Evolutionary conservation across 23 tunicate genomes (phyloP).

Genomic region (Styela clava): DNA sequence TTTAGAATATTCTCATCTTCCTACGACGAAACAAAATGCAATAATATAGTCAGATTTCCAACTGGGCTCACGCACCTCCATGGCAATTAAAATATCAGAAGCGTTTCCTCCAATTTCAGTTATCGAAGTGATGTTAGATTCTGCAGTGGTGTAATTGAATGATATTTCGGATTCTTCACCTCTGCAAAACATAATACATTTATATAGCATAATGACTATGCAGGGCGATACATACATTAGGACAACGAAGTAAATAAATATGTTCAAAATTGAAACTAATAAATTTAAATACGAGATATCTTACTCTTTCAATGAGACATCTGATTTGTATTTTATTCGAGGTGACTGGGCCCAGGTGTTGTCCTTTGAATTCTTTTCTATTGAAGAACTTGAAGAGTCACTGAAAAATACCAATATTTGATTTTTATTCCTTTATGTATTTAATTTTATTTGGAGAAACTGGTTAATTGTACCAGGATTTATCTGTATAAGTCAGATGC

Average conservation of each 20-base stretch:
- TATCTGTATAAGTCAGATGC: no score
- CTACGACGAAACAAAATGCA: no score
- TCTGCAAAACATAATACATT: not conserved
- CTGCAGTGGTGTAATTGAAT: constrained; percentile 50
- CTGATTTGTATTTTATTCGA: constrained; percentile 30
- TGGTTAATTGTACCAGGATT: not conserved
- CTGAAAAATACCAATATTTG: not conserved
- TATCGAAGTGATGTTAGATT: constrained; percentile 44
- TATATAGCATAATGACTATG: no score
- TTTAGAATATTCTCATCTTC: no score
- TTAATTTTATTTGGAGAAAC: not conserved
- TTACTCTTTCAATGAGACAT: constrained; percentile 29
- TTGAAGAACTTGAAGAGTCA: constrained; percentile 10
- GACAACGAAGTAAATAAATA: no score
- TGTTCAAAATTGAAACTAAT: no score
- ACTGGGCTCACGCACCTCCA: constrained; percentile 7
- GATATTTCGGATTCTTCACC: constrained; percentile 16
- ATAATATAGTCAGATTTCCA: no score
- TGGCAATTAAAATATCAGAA: not conserved
- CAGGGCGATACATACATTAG: no score
- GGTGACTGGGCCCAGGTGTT: constrained; percentile 15
- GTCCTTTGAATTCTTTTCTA: constrained; percentile 12
- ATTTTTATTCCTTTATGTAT: not conserved
- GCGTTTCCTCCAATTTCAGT: constrained; percentile 33
- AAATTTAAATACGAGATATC: no score